A percentile compares a stretch with the other conserved stretches of the same genome.
phyloP scores from a whole-genome alignment of 2,113 vertebrate species.

The Microcebus murinus region DNA sequence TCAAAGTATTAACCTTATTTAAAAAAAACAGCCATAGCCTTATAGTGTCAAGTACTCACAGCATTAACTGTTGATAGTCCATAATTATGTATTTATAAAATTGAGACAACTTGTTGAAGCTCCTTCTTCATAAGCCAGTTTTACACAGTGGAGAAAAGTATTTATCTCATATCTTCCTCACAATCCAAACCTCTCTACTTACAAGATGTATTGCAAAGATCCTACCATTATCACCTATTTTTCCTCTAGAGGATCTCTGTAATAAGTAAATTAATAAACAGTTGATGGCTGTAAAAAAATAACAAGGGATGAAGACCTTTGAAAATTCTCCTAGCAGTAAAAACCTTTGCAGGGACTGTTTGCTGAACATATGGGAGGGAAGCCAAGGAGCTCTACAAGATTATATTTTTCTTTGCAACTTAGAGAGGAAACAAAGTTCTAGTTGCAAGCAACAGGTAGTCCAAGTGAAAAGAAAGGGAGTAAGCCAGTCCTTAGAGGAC shows the following conservation, averaged over 20 bases:
- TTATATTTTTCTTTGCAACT: neutral
- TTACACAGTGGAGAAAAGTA: neutral
- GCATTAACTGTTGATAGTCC: neutral
- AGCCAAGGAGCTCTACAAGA: neutral
- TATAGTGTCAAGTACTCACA: neutral
- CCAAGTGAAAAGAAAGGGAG: neutral
- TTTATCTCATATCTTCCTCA: slow-evolving; percentile 20
- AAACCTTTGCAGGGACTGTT: neutral
- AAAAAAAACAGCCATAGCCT: neutral
- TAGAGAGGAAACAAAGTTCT: neutral
- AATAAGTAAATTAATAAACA: neutral
- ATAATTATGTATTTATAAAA: neutral
- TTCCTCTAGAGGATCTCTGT: neutral
- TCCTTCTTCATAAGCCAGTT: neutral
- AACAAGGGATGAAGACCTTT: neutral
- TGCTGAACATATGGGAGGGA: neutral
- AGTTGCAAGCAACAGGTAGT: neutral
- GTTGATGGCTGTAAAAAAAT: neutral
- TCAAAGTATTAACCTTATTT: slow-evolving; percentile 38
- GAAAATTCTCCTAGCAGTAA: neutral
- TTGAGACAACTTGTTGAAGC: neutral
- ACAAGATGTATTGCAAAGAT: neutral
- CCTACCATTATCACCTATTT: neutral
- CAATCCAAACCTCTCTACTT: slow-evolving; percentile 1
- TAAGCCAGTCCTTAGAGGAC: neutral